Evolutionary conservation across 2,113 vertebrate genomes (phyloP), one percentile per base, ranked within the genome.

Genomic region (Cricetomys ansorgei): DNA sequence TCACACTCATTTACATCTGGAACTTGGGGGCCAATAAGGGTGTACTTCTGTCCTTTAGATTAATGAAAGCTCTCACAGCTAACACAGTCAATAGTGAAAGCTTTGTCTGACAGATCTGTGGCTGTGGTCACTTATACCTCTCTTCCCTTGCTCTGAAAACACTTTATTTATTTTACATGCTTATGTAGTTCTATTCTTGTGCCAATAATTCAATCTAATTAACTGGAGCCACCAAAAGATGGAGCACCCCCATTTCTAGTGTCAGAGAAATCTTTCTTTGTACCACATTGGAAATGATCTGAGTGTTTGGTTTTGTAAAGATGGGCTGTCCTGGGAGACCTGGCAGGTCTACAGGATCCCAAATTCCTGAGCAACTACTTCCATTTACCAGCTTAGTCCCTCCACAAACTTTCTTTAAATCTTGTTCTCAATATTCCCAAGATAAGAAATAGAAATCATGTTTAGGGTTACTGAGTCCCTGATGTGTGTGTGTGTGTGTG

Each of bases 1-100:
- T 92, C 91, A n/a, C 55, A 73, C 75, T 92, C 96, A 92, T 73
- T 97, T 95, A 57, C 81, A 76, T 96, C 75, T 67, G 80, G 72
- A 77, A 29, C 4, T 64, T 13, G 29, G 34, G 1, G 3, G 10
- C 13, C 16, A 72, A 50, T 17, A 59, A 57, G 21, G 40, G n/a
- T 11, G 23, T 21, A 1, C 29, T 77, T 21, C 25, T 5, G 9
- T 17, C 62, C 5, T 86, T 7, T 6, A 75, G 31, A 13, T 53
- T 76, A 7, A 62, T 34, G 25, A 45, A 7, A 1, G 21, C 19
- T 62, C 10, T 23, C 17, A 65, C 8, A 29, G 23, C 50, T 25
- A 5, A 4, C 43, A 13, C 1, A 21, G 17, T 34, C 27, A n/a
- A 43, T 25, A 31, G 0, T 7, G 9, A 79, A 72, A 23, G 9